Evolutionary conservation across 2,113 vertebrate genomes (phyloP), one percentile per base, ranked within the genome.

Genomic region (Enhydra lutris): DNA sequence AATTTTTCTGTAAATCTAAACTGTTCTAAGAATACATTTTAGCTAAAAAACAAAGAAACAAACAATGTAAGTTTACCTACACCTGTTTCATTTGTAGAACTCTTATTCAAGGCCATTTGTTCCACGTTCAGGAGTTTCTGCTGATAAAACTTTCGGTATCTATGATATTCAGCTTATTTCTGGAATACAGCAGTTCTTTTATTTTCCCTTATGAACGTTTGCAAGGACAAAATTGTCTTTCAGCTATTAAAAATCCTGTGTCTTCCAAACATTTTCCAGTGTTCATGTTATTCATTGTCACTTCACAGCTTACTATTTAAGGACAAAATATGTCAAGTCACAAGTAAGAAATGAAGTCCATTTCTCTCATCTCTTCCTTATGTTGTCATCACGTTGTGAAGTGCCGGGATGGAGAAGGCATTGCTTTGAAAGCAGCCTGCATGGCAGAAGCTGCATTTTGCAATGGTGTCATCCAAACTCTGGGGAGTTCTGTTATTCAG

Each of bases 381-480:
- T 81, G 92, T 94, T 94, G 36, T 78, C 71, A 18, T 95, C 21
- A 20, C 0, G 7, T 39, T 57, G 1, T 59, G 69, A 81, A 78
- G 45, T 69, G 39, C n/a, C 55, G 39, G 14, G 59, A 10, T 88
- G 45, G 52, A 79, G 71, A 91, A 63, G 36, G 29, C 1, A 5
- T 91, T 57, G 20, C 67, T 91, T 73, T 81, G 63, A 87, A 92
- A 61, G 52, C 73, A 96, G 86, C 34, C 17, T 42, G 45, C 21
- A n/a, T 78, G 94, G 57, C 65, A 97, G 84, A 93, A 95, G 87
- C 57, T 74, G 36, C 83, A 50, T 80, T 94, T 96, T 96, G 73
- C 94, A 69, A 3, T 88, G 76, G 84, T 96, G 84, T 94, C 94
- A 85, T 55, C 74, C 76, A 73, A 55, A 94, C 63, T 47, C 92